Conservation (phyloP, 2,888 invertebrate genomes). For the Pristionchus maxplancki region DNA sequence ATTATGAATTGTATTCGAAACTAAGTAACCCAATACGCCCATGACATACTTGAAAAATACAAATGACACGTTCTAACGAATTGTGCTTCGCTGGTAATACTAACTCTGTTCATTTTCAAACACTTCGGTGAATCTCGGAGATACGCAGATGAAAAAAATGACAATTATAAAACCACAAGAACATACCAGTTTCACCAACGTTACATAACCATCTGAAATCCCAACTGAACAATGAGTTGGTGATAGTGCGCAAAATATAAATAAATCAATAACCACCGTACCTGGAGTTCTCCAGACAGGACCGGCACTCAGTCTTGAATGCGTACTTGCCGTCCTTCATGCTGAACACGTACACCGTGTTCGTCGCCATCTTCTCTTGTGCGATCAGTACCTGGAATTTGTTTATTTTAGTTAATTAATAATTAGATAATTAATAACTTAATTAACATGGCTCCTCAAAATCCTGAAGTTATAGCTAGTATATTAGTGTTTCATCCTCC, state of each 20-base stretch:
- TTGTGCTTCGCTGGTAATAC: no score
- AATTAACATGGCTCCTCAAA: background rate
- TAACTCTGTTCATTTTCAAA: no score
- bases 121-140: no score
- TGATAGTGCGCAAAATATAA: background rate
- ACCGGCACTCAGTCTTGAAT: slow-evolving; percentile 97
- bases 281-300: slow-evolving; percentile 88
- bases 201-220: background rate
- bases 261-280: slow-evolving; percentile 51
- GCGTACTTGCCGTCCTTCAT: slow-evolving; percentile 99
- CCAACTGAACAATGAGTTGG: background rate
- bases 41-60: no score
- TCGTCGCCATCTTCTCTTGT: slow-evolving; percentile 99
- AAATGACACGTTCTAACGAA: no score
- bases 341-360: slow-evolving; percentile 99
- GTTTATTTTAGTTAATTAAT: slow-evolving; percentile 10
- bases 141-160: no score
- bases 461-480: background rate
- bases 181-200: background rate
- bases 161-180: background rate
- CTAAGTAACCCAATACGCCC: no score
- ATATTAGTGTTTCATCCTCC: background rate
- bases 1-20: no score
- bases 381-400: slow-evolving; percentile 88
- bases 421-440: slow-evolving; percentile 16